These are phyloP conservation scores for Notolepis coatsorum DNA, from an alignment of 2,797 vertebrate species.

Conservation along the genomic window DNA sequence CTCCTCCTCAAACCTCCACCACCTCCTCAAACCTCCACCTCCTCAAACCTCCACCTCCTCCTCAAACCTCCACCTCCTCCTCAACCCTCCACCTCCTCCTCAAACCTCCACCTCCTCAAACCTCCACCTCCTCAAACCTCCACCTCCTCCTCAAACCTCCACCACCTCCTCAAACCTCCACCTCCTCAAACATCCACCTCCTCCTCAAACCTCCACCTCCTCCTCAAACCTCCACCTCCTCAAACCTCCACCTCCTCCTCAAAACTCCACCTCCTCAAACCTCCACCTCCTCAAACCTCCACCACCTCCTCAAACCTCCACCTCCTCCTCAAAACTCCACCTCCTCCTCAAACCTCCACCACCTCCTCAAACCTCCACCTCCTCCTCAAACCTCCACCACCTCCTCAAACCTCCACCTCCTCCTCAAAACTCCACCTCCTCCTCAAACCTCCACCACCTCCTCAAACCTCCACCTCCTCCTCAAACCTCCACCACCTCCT, in stretches of 20 bases:
- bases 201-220: conserved; percentile 33
- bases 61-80: conserved; percentile 33
- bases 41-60: conserved; percentile 32
- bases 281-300: conserved; percentile 33
- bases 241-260: conserved; percentile 31
- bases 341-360: conserved; percentile 36
- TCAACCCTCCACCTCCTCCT: conserved; percentile 32
- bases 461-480: conserved; percentile 33
- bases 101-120: conserved; percentile 26
- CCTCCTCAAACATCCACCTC: too few relatives aligned
- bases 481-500: conserved; percentile 33
- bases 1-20: conserved; percentile 36
- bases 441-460: conserved; percentile 33
- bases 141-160: conserved; percentile 34
- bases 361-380: conserved; percentile 31
- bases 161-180: conserved; percentile 35
- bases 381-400: conserved; percentile 31
- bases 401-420: conserved; percentile 34
- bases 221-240: conserved; percentile 33
- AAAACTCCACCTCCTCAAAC: conserved; percentile 28
- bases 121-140: conserved; percentile 32
- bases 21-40: conserved; percentile 31
- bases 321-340: too few relatives aligned
- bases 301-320: conserved; percentile 35
- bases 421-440: too few relatives aligned